Evolutionary conservation across 2,797 vertebrate genomes (phyloP).

Genomic region (Linurgus olivaceus): DNA sequence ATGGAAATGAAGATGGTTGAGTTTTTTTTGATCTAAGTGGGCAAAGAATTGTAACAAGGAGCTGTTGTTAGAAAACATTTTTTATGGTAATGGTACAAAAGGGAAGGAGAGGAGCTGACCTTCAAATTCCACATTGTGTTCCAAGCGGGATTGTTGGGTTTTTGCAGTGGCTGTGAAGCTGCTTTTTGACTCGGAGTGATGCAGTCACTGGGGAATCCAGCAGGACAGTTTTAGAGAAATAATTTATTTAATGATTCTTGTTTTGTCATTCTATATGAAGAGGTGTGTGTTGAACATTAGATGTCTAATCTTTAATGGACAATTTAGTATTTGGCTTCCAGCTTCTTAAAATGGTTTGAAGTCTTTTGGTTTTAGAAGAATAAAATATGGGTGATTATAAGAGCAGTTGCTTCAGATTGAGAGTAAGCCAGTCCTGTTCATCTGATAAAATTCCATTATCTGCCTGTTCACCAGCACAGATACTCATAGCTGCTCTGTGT

Average conservation of each 20-base stretch:
- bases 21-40: neutral
- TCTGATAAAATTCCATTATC: neutral
- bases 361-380: neutral
- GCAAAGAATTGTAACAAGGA: neutral
- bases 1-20: neutral
- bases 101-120: neutral
- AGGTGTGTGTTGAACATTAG: neutral
- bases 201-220: neutral
- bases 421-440: neutral
- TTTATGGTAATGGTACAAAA: neutral
- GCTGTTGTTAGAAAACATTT: neutral
- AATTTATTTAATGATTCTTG: neutral
- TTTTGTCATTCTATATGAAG: neutral
- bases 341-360: neutral
- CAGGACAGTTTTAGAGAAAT: neutral
- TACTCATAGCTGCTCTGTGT: neutral
- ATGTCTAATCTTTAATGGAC: neutral
- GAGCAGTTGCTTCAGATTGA: neutral
- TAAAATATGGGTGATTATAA: neutral
- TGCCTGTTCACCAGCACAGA: fast-evolving
- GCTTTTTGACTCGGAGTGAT: neutral
- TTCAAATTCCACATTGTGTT: neutral
- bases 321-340: neutral
- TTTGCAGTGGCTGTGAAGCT: neutral
- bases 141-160: neutral